phyloP scores from a whole-genome alignment of 2,888 invertebrate genomes.

The Ophraella communa region DNA sequence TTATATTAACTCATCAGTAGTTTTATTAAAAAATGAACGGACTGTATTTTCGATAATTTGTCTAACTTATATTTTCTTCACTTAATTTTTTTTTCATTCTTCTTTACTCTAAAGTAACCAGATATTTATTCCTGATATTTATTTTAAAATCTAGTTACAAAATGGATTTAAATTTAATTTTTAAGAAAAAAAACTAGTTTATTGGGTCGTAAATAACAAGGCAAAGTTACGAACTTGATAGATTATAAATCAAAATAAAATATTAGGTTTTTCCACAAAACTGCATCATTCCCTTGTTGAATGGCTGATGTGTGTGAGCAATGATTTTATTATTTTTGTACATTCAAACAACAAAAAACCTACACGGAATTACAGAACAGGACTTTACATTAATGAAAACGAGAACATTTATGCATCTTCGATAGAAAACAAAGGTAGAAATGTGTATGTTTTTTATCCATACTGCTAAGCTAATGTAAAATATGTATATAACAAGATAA shows the following conservation, averaged over 20 bases:
- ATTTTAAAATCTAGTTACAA: no score
- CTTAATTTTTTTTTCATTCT: no score
- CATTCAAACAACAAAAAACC: neutral
- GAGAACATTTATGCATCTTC: neutral
- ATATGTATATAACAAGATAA: no score
- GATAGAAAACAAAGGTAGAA: no score
- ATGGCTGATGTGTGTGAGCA: constrained; percentile 7
- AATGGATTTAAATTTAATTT: constrained; percentile 14
- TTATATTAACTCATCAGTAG: no score
- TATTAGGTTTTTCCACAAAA: constrained; percentile 33
- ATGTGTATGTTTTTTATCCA: no score
- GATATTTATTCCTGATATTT: no score
- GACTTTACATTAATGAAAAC: neutral
- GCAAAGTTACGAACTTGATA: constrained; percentile 33
- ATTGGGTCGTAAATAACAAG: constrained; percentile 25
- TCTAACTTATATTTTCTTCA: no score
- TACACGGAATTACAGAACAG: constrained; percentile 11
- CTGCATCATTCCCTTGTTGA: constrained; percentile 21
- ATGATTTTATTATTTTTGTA: constrained; percentile 16
- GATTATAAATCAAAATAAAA: constrained; percentile 39
- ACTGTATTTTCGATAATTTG: no score
- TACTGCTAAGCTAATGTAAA: no score
- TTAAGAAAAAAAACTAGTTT: constrained; percentile 14
- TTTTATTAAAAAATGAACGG: no score
- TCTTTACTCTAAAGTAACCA: no score